Evolutionary conservation across 1,140 invertebrate genomes (phyloP).

Genomic region (Babylonia areolata): DNA sequence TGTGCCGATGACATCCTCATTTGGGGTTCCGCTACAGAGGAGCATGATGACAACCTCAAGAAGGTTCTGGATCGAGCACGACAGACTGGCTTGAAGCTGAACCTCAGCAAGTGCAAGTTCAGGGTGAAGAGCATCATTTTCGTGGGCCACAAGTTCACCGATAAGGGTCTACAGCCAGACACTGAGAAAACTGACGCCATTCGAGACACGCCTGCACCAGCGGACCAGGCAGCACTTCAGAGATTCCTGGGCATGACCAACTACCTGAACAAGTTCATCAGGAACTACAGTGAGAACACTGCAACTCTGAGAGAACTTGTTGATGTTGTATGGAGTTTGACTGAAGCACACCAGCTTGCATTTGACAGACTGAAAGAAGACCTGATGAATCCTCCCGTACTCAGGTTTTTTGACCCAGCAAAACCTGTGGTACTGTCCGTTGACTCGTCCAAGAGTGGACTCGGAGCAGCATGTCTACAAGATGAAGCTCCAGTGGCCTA

Average conservation of each 20-base stretch:
- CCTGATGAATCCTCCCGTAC: slow-evolving; percentile 21
- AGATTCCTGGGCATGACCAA: slow-evolving; percentile 68
- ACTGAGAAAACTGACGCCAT: no score
- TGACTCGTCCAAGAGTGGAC: slow-evolving; percentile 72
- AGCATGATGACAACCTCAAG: slow-evolving; percentile 41
- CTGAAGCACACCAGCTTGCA: background rate
- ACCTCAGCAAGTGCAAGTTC: slow-evolving; percentile 54
- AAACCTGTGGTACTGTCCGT: slow-evolving; percentile 38
- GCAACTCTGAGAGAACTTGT: slow-evolving; percentile 12
- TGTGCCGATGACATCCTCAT: slow-evolving; percentile 16
- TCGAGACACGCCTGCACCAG: slow-evolving; percentile 42
- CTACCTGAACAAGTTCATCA: slow-evolving; percentile 70
- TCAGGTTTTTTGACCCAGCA: slow-evolving; percentile 42
- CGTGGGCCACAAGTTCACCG: no score
- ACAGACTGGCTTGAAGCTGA: no score
- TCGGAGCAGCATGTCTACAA: slow-evolving; percentile 75
- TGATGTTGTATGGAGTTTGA: background rate
- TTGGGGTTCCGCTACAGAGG: background rate
- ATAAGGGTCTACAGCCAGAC: no score
- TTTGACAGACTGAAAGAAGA: background rate
- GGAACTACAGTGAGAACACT: slow-evolving; percentile 59
- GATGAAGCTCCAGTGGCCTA: slow-evolving; percentile 71
- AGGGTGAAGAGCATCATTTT: slow-evolving; percentile 62
- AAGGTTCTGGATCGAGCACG: slow-evolving; percentile 35
- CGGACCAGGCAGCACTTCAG: slow-evolving; percentile 42